Evolutionary conservation across 2,888 invertebrate genomes (phyloP), one percentile per base, ranked within the genome.

Genomic region (Dendrolimus pini): DNA sequence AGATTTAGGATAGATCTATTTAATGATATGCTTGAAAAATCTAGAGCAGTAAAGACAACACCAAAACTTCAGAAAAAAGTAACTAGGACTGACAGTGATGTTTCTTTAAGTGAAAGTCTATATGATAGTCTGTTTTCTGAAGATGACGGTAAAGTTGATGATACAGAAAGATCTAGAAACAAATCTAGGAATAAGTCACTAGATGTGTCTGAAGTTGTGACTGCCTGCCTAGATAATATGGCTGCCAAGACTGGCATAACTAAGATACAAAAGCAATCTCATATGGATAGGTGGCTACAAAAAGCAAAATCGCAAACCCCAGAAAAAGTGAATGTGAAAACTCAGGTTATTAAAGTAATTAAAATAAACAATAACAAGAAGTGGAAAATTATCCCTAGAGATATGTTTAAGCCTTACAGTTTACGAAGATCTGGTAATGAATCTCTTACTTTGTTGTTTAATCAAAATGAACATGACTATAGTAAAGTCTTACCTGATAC

Each of bases 1-100:
- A 79, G 92, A 54, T 82, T 93, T n/a, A 90, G 94, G 62, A 85
- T 93, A 54, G 88, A 92, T 54, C 83, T 89, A 59, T 91, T 93
- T 60, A 75, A 82, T 58, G 82, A 84, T 9, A 80, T 89, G 78
- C 68, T 89, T 7, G 67, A 70, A 60, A 82, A 79, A 57, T 62
- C 70, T 1, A 76, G 78, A 65, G 62, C 64, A 13, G 60, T 57
- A 3, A 86, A 82, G 75, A 66, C 59, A 3, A 71, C 70, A 8
- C 70, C 70, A 0, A 83, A 82, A 65, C 62, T 58, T 41, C 72
- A 68, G 18, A 80, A 77, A 58, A 80, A 80, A 72, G 65, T 86
- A n/a, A 69, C 74, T 41, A 78, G 89, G 61, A 85, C 88, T 1
- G 78, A 80, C 56, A 90, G 89, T 68, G 89, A 89, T 59, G 84